phyloP scores from a whole-genome alignment of 2,113 vertebrate genomes.

The Merops nubicus region DNA sequence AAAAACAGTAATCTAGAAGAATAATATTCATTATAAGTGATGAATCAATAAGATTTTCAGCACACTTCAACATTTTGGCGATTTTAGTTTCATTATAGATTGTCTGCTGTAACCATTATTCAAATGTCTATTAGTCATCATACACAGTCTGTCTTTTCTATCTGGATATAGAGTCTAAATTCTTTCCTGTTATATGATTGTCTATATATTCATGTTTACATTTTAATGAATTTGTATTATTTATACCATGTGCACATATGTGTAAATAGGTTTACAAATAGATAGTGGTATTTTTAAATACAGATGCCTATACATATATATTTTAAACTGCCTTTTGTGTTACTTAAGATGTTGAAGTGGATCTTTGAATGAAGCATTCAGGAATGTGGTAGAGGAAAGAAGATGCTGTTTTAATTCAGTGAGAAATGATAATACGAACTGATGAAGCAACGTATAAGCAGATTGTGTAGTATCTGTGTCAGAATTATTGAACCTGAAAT shows the following conservation, averaged over 20 bases:
- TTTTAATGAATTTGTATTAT: background rate
- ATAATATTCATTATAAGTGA: background rate
- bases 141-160: background rate
- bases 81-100: background rate
- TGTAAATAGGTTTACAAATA: too few relatives aligned
- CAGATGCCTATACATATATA: accelerated
- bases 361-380: background rate
- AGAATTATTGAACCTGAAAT: conserved; percentile 49
- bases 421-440: background rate
- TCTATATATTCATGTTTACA: background rate
- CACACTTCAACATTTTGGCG: background rate
- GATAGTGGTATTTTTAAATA: too few relatives aligned
- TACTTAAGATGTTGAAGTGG: background rate
- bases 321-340: background rate
- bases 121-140: background rate
- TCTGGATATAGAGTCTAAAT: background rate
- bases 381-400: background rate
- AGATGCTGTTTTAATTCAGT: background rate
- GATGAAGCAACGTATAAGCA: background rate
- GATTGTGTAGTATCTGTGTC: background rate
- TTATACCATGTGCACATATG: background rate
- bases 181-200: accelerated
- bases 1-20: background rate
- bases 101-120: background rate
- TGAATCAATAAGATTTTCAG: background rate